Conservation (phyloP, 2,797 vertebrate genomes). For the Lithobates sylvaticus region DNA sequence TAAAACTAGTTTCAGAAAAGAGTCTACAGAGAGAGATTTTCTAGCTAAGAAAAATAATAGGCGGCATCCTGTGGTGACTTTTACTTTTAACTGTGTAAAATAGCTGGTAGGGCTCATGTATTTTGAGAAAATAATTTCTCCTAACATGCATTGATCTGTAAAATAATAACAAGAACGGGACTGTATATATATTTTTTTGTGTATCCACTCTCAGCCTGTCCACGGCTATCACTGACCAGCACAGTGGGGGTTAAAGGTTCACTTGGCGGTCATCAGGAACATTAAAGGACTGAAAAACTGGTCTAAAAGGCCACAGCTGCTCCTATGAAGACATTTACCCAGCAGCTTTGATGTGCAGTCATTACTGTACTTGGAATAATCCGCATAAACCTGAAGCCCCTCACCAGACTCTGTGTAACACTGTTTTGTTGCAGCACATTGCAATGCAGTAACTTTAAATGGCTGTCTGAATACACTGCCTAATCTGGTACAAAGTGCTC, state of each 20-base stretch:
- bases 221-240: neutral
- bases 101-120: neutral
- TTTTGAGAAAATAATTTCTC: neutral
- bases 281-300: neutral
- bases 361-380: conserved; percentile 3
- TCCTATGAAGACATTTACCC: conserved; percentile 13
- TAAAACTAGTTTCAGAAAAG: too few species aligned
- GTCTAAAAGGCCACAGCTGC: conserved; percentile 38
- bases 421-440: neutral
- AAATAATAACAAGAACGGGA: neutral
- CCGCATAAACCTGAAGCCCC: neutral
- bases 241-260: neutral
- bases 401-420: neutral
- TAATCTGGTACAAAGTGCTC: neutral
- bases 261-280: neutral
- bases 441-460: neutral
- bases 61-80: neutral
- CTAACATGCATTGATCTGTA: neutral
- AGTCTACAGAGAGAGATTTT: too few species aligned
- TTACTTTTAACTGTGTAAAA: neutral
- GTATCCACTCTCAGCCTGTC: neutral
- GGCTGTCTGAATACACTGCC: neutral
- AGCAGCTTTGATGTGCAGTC: neutral
- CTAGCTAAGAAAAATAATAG: neutral
- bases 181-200: neutral